Percentiles rank a stretch among this genome's conserved stretches.
These are phyloP conservation scores for Drosophila suboccidentalis DNA, from an alignment of 2,888 invertebrate species.

Conservation along the genomic window DNA sequence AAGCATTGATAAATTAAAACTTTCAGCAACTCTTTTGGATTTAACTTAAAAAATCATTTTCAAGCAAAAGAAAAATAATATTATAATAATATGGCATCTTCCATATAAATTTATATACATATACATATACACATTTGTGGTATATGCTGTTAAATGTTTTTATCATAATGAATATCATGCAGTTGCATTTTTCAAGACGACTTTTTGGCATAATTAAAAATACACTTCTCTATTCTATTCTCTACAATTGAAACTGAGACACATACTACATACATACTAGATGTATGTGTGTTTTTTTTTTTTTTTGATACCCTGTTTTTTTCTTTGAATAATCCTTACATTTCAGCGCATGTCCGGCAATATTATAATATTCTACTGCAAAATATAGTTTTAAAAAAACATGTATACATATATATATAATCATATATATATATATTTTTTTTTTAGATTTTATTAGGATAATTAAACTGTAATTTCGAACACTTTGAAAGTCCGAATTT, in stretches of 20 bases:
- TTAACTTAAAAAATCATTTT: slow-evolving; percentile 49
- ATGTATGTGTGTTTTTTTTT: slow-evolving; percentile 13
- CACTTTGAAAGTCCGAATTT: slow-evolving; percentile 83
- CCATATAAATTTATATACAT: slow-evolving; percentile 6
- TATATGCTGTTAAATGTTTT: slow-evolving; percentile 54
- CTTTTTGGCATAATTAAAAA: slow-evolving; percentile 55
- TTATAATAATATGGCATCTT: slow-evolving; percentile 6
- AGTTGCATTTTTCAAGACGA: slow-evolving; percentile 71
- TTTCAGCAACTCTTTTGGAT: slow-evolving; percentile 54
- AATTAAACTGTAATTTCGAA: slow-evolving; percentile 75
- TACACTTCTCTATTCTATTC: slow-evolving; percentile 16
- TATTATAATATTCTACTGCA: slow-evolving; percentile 37
- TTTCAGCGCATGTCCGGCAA: slow-evolving; percentile 52
- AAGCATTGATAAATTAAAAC: slow-evolving; percentile 47
- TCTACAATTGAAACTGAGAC: slow-evolving; percentile 14
- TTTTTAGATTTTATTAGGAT: slow-evolving; percentile 72
- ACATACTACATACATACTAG: slow-evolving; percentile 19
- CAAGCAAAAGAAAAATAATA: slow-evolving; percentile 22
- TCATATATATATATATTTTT: slow-evolving; percentile 44
- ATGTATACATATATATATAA: slow-evolving; percentile 19
- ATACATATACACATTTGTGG: no score
- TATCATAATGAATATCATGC: slow-evolving; percentile 50
- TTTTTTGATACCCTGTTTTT: not conserved
- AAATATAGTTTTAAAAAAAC: slow-evolving; percentile 45
- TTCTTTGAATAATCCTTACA: slow-evolving; percentile 21